Percentiles rank a stretch among this genome's conserved stretches.
Conservation (phyloP, 2,888 invertebrate genomes). For the Buathra laborator region DNA sequence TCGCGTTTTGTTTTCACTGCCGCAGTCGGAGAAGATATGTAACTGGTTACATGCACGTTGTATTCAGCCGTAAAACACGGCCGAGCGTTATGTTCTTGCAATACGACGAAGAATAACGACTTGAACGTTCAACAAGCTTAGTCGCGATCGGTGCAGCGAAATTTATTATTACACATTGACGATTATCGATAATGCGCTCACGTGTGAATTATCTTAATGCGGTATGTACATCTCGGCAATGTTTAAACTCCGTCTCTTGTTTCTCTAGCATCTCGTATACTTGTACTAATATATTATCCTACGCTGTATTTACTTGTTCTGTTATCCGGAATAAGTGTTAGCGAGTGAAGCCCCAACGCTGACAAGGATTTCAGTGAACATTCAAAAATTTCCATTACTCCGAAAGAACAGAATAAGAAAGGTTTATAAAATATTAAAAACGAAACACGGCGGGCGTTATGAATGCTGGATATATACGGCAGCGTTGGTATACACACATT, state of each 20-base stretch:
- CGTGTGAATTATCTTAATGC: slow-evolving; percentile 23
- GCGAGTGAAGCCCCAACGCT: neutral
- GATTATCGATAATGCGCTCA: slow-evolving; percentile 46
- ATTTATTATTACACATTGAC: slow-evolving; percentile 46
- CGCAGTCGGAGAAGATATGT: neutral
- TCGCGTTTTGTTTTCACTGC: slow-evolving; percentile 17
- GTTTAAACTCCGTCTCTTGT: neutral
- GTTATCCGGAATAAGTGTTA: neutral
- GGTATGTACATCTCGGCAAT: slow-evolving; percentile 5
- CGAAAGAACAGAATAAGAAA: no score
- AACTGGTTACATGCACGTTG: slow-evolving; percentile 1
- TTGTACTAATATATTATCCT: neutral
- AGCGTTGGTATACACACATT: neutral
- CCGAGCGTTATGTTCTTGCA: neutral
- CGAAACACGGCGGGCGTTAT: neutral
- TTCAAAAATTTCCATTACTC: no score
- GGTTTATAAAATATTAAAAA: neutral
- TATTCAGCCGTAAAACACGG: neutral
- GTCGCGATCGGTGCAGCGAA: neutral
- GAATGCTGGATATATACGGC: neutral
- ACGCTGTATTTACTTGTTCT: neutral
- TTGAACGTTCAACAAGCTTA: slow-evolving; percentile 34
- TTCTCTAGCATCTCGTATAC: neutral
- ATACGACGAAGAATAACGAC: slow-evolving; percentile 5
- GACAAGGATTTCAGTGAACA: no score